phyloP scores from a whole-genome alignment of 2,797 vertebrate species.

The Thaleichthys pacificus region DNA sequence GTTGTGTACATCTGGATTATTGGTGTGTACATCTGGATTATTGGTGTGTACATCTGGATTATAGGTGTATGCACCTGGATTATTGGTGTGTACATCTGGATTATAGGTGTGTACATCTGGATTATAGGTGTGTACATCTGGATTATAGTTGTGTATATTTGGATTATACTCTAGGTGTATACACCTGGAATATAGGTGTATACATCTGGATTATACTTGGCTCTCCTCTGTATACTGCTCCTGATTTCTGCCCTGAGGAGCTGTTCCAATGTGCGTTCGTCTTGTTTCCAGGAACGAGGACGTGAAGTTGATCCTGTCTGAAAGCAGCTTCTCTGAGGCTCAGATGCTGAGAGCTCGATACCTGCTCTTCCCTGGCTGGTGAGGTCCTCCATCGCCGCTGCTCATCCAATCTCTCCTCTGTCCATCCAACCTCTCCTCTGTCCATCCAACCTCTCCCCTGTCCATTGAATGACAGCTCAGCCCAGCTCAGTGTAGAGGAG shows the following conservation, averaged over 20 bases:
- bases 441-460: neutral
- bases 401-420: neutral
- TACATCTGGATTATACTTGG: neutral
- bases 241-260: neutral
- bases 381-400: slow-evolving; percentile 56
- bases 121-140: no score
- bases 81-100: no score
- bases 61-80: no score
- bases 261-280: slow-evolving; percentile 6
- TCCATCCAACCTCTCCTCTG: neutral
- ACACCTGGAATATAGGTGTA: neutral
- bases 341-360: slow-evolving; percentile 92
- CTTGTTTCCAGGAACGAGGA: slow-evolving; percentile 84
- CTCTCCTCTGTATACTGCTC: neutral
- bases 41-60: no score
- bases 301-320: slow-evolving; percentile 87
- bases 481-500: slow-evolving; percentile 43
- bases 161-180: no score
- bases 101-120: no score
- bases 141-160: no score
- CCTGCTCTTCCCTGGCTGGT: slow-evolving; percentile 95
- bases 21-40: neutral
- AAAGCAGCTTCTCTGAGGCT: slow-evolving; percentile 84
- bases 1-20: no score
- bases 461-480: neutral